Conservation (phyloP, 2,888 invertebrate species). For the Apamea crenata region DNA sequence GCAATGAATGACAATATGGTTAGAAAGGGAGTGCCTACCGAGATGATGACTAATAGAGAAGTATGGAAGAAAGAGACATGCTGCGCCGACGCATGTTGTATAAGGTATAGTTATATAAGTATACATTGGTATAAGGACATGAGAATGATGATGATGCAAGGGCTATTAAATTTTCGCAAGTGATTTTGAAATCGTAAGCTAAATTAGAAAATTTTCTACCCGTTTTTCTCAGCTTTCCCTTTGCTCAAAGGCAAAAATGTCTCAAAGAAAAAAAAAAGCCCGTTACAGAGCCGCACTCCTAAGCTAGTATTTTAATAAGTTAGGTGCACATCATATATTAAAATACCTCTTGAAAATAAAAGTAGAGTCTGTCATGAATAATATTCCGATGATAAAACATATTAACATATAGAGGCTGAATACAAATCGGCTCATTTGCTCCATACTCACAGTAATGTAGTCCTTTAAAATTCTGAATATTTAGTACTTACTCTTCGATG, state of each 20-base stretch:
- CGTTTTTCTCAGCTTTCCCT: not conserved
- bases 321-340: constrained; percentile 64
- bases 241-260: not conserved
- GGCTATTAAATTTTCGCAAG: not conserved
- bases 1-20: not conserved
- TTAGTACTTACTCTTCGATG: constrained; percentile 58
- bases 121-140: not conserved
- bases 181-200: not conserved
- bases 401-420: constrained; percentile 76
- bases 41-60: not conserved
- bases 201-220: not conserved
- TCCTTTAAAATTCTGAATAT: constrained; percentile 66
- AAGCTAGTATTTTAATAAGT: constrained; percentile 60
- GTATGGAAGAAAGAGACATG: not conserved
- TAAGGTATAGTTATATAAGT: no score
- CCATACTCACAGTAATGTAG: constrained; percentile 64
- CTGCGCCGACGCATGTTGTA: not conserved
- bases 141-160: no score
- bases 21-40: not conserved
- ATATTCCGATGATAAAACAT: constrained; percentile 75
- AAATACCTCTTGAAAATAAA: constrained; percentile 74
- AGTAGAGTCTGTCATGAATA: constrained; percentile 73
- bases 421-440: constrained; percentile 79
- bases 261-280: constrained; percentile 9
- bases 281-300: constrained; percentile 23